These are phyloP conservation scores for Caenorhabditis wallacei DNA, from an alignment of 2,888 invertebrate genomes.

Conservation along the genomic window DNA sequence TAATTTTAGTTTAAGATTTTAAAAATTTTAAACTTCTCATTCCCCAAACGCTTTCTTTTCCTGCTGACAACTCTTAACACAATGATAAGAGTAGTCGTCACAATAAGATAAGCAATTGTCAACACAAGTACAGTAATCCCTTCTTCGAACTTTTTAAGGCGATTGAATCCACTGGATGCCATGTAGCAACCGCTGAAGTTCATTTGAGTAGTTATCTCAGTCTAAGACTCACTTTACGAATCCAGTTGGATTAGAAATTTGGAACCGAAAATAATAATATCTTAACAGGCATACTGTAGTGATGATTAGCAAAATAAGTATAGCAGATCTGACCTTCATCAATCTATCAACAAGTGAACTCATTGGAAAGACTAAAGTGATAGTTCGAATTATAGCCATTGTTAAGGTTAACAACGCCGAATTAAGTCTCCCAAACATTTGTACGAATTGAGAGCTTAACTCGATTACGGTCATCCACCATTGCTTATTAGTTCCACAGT, in stretches of 20 bases:
- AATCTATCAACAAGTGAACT: not conserved
- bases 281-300: no score
- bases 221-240: not conserved
- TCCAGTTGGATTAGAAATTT: no score
- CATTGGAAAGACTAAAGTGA: slow-evolving; percentile 15
- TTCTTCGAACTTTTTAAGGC: no score
- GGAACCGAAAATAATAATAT: not conserved
- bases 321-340: not conserved
- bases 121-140: not conserved
- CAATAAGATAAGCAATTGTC: not conserved
- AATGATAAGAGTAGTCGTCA: not conserved
- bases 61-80: not conserved
- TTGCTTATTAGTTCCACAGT: not conserved
- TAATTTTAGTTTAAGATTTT: not conserved
- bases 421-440: not conserved
- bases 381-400: slow-evolving; percentile 1
- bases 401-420: not conserved
- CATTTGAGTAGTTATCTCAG: not conserved
- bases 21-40: not conserved
- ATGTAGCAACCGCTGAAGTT: no score
- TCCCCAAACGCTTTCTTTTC: slow-evolving; percentile 6
- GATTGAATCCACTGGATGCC: no score
- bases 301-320: no score
- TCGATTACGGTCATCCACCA: not conserved
- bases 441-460: not conserved